Conservation (phyloP, 2,113 vertebrate genomes). For the Coryphaenoides rupestris region DNA sequence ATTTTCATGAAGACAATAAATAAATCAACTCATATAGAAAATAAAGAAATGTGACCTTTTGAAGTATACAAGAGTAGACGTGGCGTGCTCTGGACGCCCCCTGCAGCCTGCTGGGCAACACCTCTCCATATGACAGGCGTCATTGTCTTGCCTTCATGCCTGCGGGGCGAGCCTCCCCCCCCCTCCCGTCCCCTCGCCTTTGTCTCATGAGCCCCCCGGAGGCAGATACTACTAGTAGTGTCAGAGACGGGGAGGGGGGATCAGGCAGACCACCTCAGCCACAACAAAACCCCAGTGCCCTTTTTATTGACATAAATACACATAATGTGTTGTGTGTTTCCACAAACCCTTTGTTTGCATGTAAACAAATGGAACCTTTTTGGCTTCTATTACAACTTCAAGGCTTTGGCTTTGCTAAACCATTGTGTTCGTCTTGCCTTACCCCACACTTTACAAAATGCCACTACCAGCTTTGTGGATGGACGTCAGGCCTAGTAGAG, state of each 20-base stretch:
- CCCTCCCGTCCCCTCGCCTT: neutral
- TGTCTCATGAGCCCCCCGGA: neutral
- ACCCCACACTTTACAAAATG: too few relatives aligned
- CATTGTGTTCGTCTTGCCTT: too few relatives aligned
- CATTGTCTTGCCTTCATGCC: neutral
- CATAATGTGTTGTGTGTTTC: neutral
- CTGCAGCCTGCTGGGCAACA: neutral
- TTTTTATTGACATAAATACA: conserved; percentile 1
- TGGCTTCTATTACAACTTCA: too few relatives aligned
- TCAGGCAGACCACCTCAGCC: neutral
- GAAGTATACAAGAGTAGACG: too few relatives aligned
- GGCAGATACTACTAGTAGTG: neutral
- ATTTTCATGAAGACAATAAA: too few relatives aligned
- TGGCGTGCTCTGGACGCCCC: neutral
- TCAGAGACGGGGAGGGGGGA: neutral
- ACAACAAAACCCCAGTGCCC: neutral
- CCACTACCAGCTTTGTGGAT: too few relatives aligned
- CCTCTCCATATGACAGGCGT: conserved; percentile 1
- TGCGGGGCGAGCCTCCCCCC: neutral
- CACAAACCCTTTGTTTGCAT: neutral
- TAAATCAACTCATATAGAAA: too few relatives aligned
- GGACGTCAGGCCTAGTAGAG: too few relatives aligned
- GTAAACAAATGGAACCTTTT: neutral
- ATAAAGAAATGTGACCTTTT: too few relatives aligned
- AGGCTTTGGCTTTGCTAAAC: too few relatives aligned